A percentile compares a stretch with the other conserved stretches of the same genome.
Conservation (phyloP, 2,797 vertebrate genomes). For the Galaxias olidus region DNA sequence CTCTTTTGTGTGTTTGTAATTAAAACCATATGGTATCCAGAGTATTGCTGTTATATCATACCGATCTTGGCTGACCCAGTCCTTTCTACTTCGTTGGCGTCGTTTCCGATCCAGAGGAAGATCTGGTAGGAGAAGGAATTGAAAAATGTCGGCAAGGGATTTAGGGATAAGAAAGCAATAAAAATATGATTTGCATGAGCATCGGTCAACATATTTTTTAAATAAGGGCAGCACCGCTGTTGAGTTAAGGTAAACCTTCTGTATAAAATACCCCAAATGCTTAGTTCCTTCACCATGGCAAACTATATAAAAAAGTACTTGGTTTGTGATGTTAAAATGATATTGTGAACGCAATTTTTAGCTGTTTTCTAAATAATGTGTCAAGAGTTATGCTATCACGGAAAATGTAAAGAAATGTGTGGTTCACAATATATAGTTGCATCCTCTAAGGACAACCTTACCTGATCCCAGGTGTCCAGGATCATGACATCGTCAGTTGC, state of each 20-base stretch:
- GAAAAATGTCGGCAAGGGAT: neutral
- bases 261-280: too few species aligned
- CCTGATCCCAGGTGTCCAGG: constrained; percentile 73
- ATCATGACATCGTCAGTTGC: constrained; percentile 79
- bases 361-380: too few species aligned
- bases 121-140: constrained; percentile 50
- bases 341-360: too few species aligned
- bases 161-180: constrained; percentile 2
- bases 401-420: too few species aligned
- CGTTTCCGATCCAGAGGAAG: constrained; percentile 75
- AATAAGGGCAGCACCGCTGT: neutral
- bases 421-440: too few species aligned
- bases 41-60: constrained; percentile 36
- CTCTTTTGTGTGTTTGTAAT: too few species aligned
- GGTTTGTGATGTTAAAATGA: too few species aligned
- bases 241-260: neutral
- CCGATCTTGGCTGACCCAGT: constrained; percentile 64
- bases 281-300: neutral
- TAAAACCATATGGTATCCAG: neutral
- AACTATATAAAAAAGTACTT: too few species aligned
- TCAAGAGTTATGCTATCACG: too few species aligned
- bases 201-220: neutral
- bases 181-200: neutral
- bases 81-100: constrained; percentile 73
- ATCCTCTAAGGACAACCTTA: constrained; percentile 24